phyloP scores from a whole-genome alignment of 1,140 invertebrate genomes.

The Cherax quadricarinatus region DNA sequence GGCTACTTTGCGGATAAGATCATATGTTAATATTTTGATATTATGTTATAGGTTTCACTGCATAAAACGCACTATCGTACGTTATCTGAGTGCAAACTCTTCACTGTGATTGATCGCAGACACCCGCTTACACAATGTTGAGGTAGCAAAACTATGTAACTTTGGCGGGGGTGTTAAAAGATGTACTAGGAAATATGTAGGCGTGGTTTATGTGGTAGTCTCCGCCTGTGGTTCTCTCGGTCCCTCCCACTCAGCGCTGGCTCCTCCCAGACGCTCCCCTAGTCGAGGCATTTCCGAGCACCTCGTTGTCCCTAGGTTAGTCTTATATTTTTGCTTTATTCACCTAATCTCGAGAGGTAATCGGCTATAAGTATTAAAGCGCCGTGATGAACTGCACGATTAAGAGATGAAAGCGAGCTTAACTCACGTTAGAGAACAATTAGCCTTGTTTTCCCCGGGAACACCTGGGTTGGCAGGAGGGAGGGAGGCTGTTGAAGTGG shows the following conservation, averaged over 20 bases:
- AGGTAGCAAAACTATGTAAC: not conserved
- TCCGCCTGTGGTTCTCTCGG: not conserved
- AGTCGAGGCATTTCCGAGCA: not conserved
- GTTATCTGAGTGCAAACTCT: no score
- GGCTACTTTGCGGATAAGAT: no score
- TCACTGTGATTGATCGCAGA: constrained; percentile 1
- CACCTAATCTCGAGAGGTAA: not conserved
- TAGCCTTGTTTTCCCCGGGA: not conserved
- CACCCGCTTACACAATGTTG: not conserved
- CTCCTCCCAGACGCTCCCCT: not conserved
- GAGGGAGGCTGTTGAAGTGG: not conserved
- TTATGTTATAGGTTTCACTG: no score
- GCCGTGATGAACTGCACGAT: not conserved
- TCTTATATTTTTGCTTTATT: not conserved
- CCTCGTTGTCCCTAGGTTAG: not conserved
- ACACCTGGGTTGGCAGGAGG: not conserved
- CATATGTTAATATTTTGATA: no score
- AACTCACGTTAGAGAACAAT: not conserved
- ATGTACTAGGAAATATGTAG: not conserved
- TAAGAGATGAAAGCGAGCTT: constrained; percentile 6
- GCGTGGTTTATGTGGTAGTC: not conserved
- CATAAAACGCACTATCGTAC: no score
- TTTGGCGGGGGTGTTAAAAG: not conserved
- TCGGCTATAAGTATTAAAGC: not conserved
- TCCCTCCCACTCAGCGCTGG: not conserved